Conservation (phyloP, 2,113 vertebrate species). For the Salvelinus sp. region DNA sequence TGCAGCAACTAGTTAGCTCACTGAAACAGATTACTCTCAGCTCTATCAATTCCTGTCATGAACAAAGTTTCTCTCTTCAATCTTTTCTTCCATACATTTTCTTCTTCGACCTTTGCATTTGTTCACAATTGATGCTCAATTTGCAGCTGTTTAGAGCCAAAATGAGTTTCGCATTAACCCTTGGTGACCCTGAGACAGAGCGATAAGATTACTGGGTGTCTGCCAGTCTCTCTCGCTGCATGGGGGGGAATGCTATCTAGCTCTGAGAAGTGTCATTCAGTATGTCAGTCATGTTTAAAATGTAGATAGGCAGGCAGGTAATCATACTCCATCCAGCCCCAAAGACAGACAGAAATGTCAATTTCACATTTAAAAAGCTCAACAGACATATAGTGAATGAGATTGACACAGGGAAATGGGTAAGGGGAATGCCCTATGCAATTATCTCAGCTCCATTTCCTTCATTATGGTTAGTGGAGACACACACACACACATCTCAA, state of each 20-base stretch:
- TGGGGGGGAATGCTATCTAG: no score
- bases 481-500: conserved; percentile 4
- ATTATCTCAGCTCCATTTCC: conserved; percentile 23
- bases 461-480: neutral
- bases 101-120: conserved; percentile 64
- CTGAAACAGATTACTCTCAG: neutral
- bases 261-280: neutral
- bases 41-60: conserved; percentile 39
- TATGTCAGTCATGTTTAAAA: neutral
- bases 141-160: conserved; percentile 38
- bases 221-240: no score
- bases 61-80: conserved; percentile 39
- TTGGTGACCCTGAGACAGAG: no score
- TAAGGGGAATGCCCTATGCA: neutral
- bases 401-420: neutral
- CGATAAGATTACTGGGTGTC: no score
- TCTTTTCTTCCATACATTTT: conserved; percentile 52
- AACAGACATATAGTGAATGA: neutral
- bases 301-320: conserved; percentile 3
- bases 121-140: conserved; percentile 65
- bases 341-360: no score
- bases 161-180: no score
- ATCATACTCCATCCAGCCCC: conserved; percentile 15
- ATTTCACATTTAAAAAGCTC: conserved; percentile 22
- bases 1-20: no score